Evolutionary conservation across 37 sponge, comb jelly and placozoan genomes (phyloP).

Genomic region (Beroe forskalii): DNA sequence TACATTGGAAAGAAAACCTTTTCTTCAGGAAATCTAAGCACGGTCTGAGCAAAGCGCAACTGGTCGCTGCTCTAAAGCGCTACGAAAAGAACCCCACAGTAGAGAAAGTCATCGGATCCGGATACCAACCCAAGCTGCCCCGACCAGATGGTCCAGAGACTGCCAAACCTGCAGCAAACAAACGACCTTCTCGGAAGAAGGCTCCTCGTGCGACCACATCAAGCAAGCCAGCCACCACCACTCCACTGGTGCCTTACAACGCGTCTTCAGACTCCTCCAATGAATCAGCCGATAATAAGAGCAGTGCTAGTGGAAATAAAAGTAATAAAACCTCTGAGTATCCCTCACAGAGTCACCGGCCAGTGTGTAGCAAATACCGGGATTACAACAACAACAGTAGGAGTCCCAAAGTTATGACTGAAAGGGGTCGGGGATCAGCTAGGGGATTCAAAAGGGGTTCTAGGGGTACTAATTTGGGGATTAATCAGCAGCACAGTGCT

Average conservation of each 20-base stretch:
- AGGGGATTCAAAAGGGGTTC: neutral
- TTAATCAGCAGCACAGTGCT: neutral
- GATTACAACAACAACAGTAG: conserved; percentile 48
- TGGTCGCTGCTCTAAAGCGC: conserved; percentile 16
- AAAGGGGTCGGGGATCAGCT: neutral
- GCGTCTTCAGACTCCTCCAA: too few relatives aligned
- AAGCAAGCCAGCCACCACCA: neutral
- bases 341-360: neutral
- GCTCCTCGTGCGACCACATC: neutral
- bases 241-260: neutral
- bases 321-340: neutral
- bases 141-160: too few relatives aligned
- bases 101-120: conserved; percentile 48
- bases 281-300: neutral
- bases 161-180: neutral
- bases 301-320: neutral
- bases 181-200: neutral
- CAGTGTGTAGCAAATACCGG: neutral
- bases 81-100: conserved; percentile 56
- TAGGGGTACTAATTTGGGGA: conserved; percentile 16
- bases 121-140: neutral
- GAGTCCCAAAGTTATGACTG: conserved; percentile 3
- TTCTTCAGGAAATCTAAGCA: conserved; percentile 33
- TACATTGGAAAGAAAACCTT: too few relatives aligned
- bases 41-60: conserved; percentile 6